A percentile compares a stretch with the other conserved stretches of the same genome.
phyloP scores from a whole-genome alignment of 2,888 invertebrate species.

The Drosophila histrio region DNA sequence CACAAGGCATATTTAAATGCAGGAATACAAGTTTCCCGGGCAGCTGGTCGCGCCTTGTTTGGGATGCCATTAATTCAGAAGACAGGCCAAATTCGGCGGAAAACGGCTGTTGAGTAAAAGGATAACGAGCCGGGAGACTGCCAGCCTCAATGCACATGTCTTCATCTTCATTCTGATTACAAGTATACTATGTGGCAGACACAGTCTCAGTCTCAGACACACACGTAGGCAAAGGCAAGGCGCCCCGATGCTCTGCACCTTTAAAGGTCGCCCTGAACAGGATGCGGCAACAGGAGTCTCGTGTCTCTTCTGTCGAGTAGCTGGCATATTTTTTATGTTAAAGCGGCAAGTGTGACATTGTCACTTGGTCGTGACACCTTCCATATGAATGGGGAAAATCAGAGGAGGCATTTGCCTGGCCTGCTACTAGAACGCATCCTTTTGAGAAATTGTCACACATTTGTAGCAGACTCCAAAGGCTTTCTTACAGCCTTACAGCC shows the following conservation, averaged over 20 bases:
- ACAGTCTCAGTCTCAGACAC: not conserved
- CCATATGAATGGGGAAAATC: not conserved
- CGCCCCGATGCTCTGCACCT: conserved; percentile 50
- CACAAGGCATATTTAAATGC: conserved; percentile 58
- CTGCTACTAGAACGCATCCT: conserved; percentile 17
- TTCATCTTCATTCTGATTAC: conserved; percentile 71
- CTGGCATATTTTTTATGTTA: conserved; percentile 47
- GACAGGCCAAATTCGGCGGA: conserved; percentile 44
- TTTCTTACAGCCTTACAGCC: conserved; percentile 18
- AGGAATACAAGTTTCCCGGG: conserved; percentile 22
- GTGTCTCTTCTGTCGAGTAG: not conserved
- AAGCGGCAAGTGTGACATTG: conserved; percentile 66
- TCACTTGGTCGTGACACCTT: conserved; percentile 74
- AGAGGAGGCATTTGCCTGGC: not conserved
- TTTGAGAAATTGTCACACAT: conserved; percentile 75
- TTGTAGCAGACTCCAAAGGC: conserved; percentile 51
- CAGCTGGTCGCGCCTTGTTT: conserved; percentile 51
- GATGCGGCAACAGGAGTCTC: conserved; percentile 21
- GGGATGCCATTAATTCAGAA: conserved; percentile 57
- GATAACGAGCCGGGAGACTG: conserved; percentile 63
- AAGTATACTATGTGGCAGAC: conserved; percentile 28
- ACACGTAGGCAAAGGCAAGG: conserved; percentile 15
- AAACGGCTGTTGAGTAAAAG: conserved; percentile 63
- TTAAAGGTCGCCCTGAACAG: conserved; percentile 38
- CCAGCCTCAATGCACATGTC: conserved; percentile 66